Conservation (phyloP, 1,140 invertebrate genomes). For the Euwallacea similis region DNA sequence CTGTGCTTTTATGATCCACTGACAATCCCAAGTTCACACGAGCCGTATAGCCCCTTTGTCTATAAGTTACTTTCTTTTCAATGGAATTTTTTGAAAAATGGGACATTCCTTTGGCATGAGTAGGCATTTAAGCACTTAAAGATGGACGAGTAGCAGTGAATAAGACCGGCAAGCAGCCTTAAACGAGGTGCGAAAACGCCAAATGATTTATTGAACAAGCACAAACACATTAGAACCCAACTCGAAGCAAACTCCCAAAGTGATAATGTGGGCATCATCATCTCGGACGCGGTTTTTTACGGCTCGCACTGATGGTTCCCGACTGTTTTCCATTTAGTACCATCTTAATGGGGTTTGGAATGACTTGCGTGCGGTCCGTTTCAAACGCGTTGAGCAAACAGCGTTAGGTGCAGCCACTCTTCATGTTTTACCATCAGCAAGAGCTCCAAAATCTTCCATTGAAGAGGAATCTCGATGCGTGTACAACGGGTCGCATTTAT, state of each 20-base stretch:
- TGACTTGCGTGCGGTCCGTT: slow-evolving; percentile 27
- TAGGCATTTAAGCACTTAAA: too few species aligned
- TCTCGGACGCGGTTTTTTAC: slow-evolving; percentile 13
- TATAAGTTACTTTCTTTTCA: too few species aligned
- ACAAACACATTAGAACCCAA: slow-evolving; percentile 29
- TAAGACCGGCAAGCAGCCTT: not conserved
- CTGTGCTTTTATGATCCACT: too few species aligned
- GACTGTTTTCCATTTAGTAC: slow-evolving; percentile 20
- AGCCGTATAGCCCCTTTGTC: too few species aligned
- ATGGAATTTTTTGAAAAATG: too few species aligned
- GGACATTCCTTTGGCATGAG: too few species aligned
- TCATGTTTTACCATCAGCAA: not conserved
- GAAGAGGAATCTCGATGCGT: not conserved
- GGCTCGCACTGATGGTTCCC: slow-evolving; percentile 7
- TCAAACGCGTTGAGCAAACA: slow-evolving; percentile 6
- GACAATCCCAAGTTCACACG: too few species aligned
- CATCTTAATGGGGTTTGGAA: slow-evolving; percentile 21
- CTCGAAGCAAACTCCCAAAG: slow-evolving; percentile 14
- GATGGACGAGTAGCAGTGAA: too few species aligned
- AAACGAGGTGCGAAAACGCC: slow-evolving; percentile 23
- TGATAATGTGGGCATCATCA: slow-evolving; percentile 25
- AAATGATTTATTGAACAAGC: slow-evolving; percentile 19
- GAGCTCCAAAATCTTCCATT: not conserved
- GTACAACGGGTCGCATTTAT: not conserved
- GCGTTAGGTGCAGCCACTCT: not conserved